These are phyloP conservation scores for Athene noctua DNA, from an alignment of 2,113 vertebrate species.

Conservation along the genomic window DNA sequence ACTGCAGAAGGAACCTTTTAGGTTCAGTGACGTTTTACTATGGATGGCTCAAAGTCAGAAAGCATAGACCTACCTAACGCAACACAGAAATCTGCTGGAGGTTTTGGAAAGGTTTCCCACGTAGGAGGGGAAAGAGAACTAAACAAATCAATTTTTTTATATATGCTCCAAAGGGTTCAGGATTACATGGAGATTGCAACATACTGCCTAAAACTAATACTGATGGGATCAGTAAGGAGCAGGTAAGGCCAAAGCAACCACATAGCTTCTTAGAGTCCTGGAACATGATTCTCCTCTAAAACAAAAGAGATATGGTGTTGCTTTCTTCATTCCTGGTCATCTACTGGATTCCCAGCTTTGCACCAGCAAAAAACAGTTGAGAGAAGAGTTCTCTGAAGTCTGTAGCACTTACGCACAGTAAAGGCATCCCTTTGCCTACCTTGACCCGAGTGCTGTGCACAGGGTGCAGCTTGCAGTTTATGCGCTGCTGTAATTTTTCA, in stretches of 20 bases:
- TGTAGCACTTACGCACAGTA: not conserved
- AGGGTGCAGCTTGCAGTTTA: not conserved
- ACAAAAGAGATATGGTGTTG: not conserved
- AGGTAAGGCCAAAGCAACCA: not conserved
- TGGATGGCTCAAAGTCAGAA: not conserved
- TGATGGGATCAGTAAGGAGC: not conserved
- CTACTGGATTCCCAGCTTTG: not conserved
- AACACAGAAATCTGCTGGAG: not conserved
- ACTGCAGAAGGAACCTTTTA: not conserved
- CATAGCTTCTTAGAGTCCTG: not conserved
- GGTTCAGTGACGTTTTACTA: rapidly evolving
- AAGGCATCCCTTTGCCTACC: not conserved
- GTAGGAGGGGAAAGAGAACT: not conserved
- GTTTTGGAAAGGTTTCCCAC: not conserved
- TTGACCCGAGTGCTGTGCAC: rapidly evolving
- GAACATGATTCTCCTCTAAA: not conserved
- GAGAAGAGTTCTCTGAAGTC: not conserved
- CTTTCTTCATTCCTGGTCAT: rapidly evolving
- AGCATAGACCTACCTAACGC: not conserved
- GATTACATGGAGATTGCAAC: not conserved
- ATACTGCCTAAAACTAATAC: not conserved
- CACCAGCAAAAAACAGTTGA: not conserved
- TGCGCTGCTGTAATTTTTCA: not conserved
- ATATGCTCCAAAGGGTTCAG: not conserved
- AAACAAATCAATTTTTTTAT: not conserved